phyloP scores from a whole-genome alignment of 2,797 vertebrate species.

The Hoplostethus atlanticus region DNA sequence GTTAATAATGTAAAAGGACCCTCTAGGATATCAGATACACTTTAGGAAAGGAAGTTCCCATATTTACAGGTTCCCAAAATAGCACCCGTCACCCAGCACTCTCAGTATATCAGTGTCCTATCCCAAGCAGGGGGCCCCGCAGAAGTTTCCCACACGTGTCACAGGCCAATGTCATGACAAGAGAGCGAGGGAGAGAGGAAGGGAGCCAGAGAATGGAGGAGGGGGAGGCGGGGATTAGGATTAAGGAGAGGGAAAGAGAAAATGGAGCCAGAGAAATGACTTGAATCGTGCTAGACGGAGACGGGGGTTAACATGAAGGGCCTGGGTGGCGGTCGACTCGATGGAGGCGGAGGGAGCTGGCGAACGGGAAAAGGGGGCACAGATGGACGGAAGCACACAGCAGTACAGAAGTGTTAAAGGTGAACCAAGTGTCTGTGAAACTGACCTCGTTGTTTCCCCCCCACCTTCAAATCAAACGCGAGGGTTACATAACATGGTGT shows the following conservation, averaged over 20 bases:
- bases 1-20: slow-evolving; percentile 72
- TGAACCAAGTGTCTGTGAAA: slow-evolving; percentile 68
- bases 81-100: slow-evolving; percentile 79
- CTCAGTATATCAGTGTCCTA: slow-evolving; percentile 83
- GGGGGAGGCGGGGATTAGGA: slow-evolving; percentile 45
- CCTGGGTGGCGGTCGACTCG: slow-evolving; percentile 6
- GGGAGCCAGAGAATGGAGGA: slow-evolving; percentile 41
- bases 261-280: slow-evolving; percentile 44
- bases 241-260: slow-evolving; percentile 35
- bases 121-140: slow-evolving; percentile 72
- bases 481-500: slow-evolving; percentile 43
- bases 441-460: slow-evolving; percentile 45
- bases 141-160: slow-evolving; percentile 82
- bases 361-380: slow-evolving; percentile 70
- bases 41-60: slow-evolving; percentile 85
- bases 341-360: slow-evolving; percentile 31
- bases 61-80: slow-evolving; percentile 86
- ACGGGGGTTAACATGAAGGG: slow-evolving; percentile 14
- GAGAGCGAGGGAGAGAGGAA: slow-evolving; percentile 46
- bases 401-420: slow-evolving; percentile 61
- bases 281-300: slow-evolving; percentile 10
- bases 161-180: slow-evolving; percentile 76
- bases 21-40: slow-evolving; percentile 75
- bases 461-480: slow-evolving; percentile 32
- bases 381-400: slow-evolving; percentile 78